Percentiles rank a stretch among this genome's conserved stretches.
Evolutionary conservation across 1,140 invertebrate species (phyloP).

Genomic region (Parasteatoda tepidariorum): DNA sequence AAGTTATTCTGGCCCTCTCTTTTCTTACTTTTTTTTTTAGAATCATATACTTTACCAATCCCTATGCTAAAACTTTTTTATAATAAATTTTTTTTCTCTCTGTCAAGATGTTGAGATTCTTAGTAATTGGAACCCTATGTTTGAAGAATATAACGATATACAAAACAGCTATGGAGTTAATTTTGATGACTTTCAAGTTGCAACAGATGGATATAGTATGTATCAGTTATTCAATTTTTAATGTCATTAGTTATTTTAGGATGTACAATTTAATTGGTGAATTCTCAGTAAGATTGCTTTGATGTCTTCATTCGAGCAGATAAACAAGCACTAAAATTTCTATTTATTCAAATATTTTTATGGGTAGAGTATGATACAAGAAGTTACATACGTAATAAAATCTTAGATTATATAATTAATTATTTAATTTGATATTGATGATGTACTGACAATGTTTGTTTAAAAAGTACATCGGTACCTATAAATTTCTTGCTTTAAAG

Average conservation of each 20-base stretch:
- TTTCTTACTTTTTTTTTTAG: too few relatives aligned
- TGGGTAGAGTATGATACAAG: background rate
- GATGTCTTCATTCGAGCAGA: background rate
- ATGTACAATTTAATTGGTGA: background rate
- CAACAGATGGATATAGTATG: slow-evolving; percentile 67
- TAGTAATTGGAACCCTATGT: slow-evolving; percentile 66
- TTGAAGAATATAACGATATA: slow-evolving; percentile 64
- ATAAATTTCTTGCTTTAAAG: too few relatives aligned
- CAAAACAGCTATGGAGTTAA: slow-evolving; percentile 67
- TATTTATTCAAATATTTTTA: background rate
- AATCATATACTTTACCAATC: too few relatives aligned
- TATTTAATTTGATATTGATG: too few relatives aligned
- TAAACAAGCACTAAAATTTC: background rate
- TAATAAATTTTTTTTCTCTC: background rate
- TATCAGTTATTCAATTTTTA: background rate
- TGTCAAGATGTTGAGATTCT: background rate
- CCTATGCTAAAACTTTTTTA: too few relatives aligned
- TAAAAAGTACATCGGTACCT: too few relatives aligned
- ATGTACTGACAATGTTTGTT: too few relatives aligned
- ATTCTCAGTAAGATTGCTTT: background rate
- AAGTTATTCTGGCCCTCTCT: too few relatives aligned
- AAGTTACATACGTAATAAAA: background rate
- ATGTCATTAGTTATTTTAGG: background rate
- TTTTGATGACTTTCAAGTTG: slow-evolving; percentile 66
- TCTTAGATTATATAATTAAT: background rate